Evolutionary conservation across 2,113 vertebrate species (phyloP).

Genomic region (Varanus salvator): DNA sequence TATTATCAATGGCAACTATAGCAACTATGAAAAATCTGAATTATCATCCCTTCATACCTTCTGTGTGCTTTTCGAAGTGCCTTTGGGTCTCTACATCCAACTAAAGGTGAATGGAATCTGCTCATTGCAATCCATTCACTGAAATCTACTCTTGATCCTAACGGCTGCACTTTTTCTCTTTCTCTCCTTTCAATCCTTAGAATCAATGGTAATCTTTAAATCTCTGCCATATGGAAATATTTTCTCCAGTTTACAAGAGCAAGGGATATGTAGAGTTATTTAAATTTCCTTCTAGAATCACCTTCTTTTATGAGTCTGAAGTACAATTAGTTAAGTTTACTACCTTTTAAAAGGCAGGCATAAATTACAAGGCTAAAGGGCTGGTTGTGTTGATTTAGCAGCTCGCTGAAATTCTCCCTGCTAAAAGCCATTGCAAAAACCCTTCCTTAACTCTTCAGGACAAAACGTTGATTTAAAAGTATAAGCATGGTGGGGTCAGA

Average conservation of each 20-base stretch:
- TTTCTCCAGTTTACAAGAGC: conserved; percentile 32
- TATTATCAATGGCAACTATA: background rate
- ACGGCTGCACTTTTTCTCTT: background rate
- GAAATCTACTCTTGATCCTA: background rate
- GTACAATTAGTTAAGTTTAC: conserved; percentile 82
- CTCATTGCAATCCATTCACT: background rate
- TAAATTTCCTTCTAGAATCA: conserved; percentile 77
- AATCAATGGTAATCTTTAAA: background rate
- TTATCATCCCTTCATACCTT: background rate
- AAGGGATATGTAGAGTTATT: conserved; percentile 69
- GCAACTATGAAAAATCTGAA: background rate
- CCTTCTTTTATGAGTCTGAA: conserved; percentile 75
- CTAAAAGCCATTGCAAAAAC: conserved; percentile 48
- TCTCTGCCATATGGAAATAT: background rate
- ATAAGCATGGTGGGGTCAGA: background rate
- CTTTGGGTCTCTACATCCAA: background rate
- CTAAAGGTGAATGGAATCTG: background rate
- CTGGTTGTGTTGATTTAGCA: conserved; percentile 73
- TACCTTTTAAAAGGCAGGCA: conserved; percentile 80
- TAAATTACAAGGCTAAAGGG: conserved; percentile 79
- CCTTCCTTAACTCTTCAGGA: conserved; percentile 52
- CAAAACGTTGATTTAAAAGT: conserved; percentile 42
- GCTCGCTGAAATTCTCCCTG: conserved; percentile 70
- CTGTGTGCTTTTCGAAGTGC: background rate
- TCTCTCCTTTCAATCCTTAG: background rate